Percentiles rank a stretch among this genome's conserved stretches.
Conservation (phyloP, 2,888 invertebrate genomes). For the Diplazon laetatorius region DNA sequence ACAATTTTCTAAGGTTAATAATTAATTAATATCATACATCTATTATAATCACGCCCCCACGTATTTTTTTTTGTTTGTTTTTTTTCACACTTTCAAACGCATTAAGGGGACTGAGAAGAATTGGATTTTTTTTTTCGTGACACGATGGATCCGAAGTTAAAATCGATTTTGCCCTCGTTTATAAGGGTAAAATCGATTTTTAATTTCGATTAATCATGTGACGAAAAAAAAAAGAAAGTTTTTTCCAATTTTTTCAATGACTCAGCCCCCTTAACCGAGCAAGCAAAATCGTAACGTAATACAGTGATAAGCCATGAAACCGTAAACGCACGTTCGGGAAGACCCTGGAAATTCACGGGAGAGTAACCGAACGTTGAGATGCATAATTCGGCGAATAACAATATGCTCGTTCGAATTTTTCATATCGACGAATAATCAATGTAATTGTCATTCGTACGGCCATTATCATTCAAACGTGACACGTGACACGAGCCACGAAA, state of each 20-base stretch:
- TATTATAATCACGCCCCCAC: conserved; percentile 67
- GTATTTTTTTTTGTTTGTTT: too few species aligned
- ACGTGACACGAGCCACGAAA: conserved; percentile 35
- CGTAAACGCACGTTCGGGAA: conserved; percentile 50
- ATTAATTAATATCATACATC: conserved; percentile 75
- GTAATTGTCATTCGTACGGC: conserved; percentile 7
- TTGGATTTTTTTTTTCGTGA: too few species aligned
- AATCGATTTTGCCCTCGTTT: too few species aligned
- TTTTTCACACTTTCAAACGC: conserved; percentile 13
- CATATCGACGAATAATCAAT: conserved; percentile 24
- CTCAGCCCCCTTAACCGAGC: too few species aligned
- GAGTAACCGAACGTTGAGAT: conserved; percentile 11
- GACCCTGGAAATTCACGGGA: conserved; percentile 36
- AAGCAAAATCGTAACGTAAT: conserved; percentile 45
- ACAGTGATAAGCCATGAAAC: conserved; percentile 43
- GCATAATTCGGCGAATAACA: conserved; percentile 17
- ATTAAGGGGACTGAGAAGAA: too few species aligned
- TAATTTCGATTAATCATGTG: too few species aligned
- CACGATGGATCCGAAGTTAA: too few species aligned
- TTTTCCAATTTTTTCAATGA: too few species aligned
- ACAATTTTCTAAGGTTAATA: conserved; percentile 68
- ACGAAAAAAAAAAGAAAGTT: too few species aligned
- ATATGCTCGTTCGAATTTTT: conserved; percentile 3
- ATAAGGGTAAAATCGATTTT: too few species aligned
- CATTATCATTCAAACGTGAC: conserved; percentile 43